Conservation (phyloP, 2,113 vertebrate species). For the Leptobrachium ailaonicum region DNA sequence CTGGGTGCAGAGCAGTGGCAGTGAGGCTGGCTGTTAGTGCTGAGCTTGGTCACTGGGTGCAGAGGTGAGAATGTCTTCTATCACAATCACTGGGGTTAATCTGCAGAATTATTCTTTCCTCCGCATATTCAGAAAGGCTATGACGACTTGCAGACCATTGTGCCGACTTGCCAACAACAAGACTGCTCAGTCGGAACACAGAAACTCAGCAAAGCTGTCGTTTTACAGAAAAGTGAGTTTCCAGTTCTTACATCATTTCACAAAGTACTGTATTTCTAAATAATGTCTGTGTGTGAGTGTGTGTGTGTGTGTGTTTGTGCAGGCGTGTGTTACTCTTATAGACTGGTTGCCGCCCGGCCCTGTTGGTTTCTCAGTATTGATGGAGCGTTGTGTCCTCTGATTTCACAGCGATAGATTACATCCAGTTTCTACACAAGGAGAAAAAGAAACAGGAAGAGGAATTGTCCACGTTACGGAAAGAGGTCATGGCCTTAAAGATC, state of each 20-base stretch:
- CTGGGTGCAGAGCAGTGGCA: too few relatives aligned
- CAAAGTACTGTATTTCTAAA: background rate
- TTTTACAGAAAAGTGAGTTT: constrained; percentile 93
- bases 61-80: too few relatives aligned
- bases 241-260: too few relatives aligned
- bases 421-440: constrained; percentile 97
- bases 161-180: constrained; percentile 95
- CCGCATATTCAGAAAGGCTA: constrained; percentile 85
- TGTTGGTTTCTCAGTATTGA: too few relatives aligned
- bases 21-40: too few relatives aligned
- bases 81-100: too few relatives aligned
- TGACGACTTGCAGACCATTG: constrained; percentile 91
- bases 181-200: constrained; percentile 86
- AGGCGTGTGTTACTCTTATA: too few relatives aligned
- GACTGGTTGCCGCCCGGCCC: too few relatives aligned
- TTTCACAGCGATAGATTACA: constrained; percentile 91
- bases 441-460: constrained; percentile 99
- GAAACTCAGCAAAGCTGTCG: constrained; percentile 94
- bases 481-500: constrained; percentile 93
- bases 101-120: too few relatives aligned
- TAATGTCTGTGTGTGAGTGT: background rate
- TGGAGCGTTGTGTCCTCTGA: background rate
- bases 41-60: too few relatives aligned
- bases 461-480: constrained; percentile 88
- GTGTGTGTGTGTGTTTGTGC: too few relatives aligned